Conservation (phyloP, 35 echinoderm and acorn worm genomes). For the Lytechinus pictus region DNA sequence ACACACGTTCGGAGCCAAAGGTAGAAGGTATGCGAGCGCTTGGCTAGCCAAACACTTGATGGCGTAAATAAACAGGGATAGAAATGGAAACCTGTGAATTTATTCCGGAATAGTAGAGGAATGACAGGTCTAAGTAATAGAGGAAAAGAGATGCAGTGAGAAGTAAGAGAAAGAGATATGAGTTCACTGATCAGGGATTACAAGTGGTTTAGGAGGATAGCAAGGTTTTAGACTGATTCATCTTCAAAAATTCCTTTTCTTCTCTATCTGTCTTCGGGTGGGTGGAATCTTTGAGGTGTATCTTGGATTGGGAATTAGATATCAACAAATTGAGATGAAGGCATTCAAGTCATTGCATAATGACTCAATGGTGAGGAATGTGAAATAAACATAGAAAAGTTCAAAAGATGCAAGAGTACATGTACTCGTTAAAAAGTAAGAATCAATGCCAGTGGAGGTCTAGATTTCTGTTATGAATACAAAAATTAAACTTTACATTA, state of each 20-base stretch:
- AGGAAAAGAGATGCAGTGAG: not conserved
- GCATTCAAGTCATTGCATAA: not conserved
- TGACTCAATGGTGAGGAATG: not conserved
- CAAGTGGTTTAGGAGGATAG: not conserved
- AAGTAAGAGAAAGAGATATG: not conserved
- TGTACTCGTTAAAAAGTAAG: not conserved
- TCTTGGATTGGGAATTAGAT: not conserved
- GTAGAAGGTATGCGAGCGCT: not conserved
- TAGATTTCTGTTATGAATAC: too few relatives aligned
- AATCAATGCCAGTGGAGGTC: not conserved
- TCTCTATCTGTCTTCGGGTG: not conserved
- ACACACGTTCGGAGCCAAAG: not conserved
- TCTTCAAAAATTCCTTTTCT: not conserved
- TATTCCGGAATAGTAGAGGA: slow-evolving; percentile 12
- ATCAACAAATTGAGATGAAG: not conserved
- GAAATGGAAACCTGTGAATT: slow-evolving; percentile 47
- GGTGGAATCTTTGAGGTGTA: not conserved
- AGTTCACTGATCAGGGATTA: not conserved
- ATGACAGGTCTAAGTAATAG: slow-evolving; percentile 21
- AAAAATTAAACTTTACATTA: not conserved
- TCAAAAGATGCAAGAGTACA: not conserved
- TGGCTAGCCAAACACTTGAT: slow-evolving; percentile 35
- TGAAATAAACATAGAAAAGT: not conserved
- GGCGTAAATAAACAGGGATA: slow-evolving; percentile 27
- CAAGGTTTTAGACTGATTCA: slow-evolving; percentile 12